phyloP scores from a whole-genome alignment of 2,888 invertebrate species.

The Selenia dentaria region DNA sequence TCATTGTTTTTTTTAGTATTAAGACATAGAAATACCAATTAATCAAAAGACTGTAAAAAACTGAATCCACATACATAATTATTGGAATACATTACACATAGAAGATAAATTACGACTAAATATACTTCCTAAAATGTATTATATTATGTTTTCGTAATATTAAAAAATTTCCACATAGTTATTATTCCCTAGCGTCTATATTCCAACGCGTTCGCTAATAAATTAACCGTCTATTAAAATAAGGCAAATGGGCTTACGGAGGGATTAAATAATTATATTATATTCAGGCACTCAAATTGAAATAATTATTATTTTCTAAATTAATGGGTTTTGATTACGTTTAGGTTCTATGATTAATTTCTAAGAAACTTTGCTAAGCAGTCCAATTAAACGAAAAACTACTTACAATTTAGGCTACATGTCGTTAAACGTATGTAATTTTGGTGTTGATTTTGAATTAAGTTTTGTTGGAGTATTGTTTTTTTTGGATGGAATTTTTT shows the following conservation, averaged over 20 bases:
- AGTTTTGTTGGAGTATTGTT: too few species aligned
- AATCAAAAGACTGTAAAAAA: conserved; percentile 36
- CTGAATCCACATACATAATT: conserved; percentile 40
- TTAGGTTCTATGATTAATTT: neutral
- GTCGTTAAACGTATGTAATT: too few species aligned
- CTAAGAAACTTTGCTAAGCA: too few species aligned
- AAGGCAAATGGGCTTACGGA: conserved; percentile 79
- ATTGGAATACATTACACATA: conserved; percentile 53
- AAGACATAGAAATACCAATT: too few species aligned
- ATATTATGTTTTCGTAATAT: conserved; percentile 10
- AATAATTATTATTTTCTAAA: conserved; percentile 49
- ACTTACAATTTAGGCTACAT: too few species aligned
- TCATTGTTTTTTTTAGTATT: too few species aligned
- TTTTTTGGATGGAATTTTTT: too few species aligned
- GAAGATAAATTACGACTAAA: conserved; percentile 56
- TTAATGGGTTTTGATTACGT: conserved; percentile 6
- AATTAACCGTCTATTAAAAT: conserved; percentile 71
- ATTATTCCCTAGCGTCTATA: conserved; percentile 55
- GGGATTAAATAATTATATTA: conserved; percentile 74
- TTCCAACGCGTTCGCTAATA: conserved; percentile 48
- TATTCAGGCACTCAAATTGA: conserved; percentile 79
- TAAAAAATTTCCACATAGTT: conserved; percentile 32
- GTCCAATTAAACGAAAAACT: too few species aligned
- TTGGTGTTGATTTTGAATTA: too few species aligned
- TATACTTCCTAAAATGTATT: conserved; percentile 49